phyloP scores from a whole-genome alignment of 2,113 vertebrate species.

The Nerophis ophidion region DNA sequence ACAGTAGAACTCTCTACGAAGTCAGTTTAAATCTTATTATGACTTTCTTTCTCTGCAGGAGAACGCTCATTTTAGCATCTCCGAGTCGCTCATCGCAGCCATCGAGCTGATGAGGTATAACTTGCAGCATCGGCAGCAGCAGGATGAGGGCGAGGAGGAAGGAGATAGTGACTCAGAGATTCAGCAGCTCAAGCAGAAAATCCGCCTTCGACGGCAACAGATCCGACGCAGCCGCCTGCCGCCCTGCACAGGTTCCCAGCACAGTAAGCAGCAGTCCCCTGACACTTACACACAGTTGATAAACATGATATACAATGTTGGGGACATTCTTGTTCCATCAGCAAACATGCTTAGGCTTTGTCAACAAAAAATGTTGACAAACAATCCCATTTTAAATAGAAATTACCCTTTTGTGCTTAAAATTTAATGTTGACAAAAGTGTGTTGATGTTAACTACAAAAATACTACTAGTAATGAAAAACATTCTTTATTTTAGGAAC shows the following conservation, averaged over 20 bases:
- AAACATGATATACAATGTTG: background rate
- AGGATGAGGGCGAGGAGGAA: conserved; percentile 74
- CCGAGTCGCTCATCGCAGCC: conserved; percentile 92
- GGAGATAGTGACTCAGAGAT: conserved; percentile 90
- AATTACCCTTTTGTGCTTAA: too few relatives aligned
- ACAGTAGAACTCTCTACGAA: background rate
- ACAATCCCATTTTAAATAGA: too few relatives aligned
- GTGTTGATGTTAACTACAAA: too few relatives aligned
- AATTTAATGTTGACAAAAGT: too few relatives aligned
- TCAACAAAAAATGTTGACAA: too few relatives aligned
- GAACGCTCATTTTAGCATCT: conserved; percentile 98
- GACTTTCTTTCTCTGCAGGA: conserved; percentile 70
- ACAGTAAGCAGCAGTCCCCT: conserved; percentile 41
- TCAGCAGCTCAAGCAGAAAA: conserved; percentile 95
- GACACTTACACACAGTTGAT: background rate
- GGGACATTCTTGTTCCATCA: too few relatives aligned
- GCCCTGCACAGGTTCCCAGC: conserved; percentile 43
- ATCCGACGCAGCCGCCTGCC: conserved; percentile 79
- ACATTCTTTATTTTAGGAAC: too few relatives aligned
- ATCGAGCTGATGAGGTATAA: conserved; percentile 99
- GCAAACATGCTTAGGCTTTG: too few relatives aligned
- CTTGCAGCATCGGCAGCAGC: conserved; percentile 75
- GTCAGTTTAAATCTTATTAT: background rate
- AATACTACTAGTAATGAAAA: too few relatives aligned
- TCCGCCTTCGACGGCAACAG: conserved; percentile 87